Evolutionary conservation across 2,888 invertebrate genomes (phyloP).

Genomic region (Drosophila lutescens): DNA sequence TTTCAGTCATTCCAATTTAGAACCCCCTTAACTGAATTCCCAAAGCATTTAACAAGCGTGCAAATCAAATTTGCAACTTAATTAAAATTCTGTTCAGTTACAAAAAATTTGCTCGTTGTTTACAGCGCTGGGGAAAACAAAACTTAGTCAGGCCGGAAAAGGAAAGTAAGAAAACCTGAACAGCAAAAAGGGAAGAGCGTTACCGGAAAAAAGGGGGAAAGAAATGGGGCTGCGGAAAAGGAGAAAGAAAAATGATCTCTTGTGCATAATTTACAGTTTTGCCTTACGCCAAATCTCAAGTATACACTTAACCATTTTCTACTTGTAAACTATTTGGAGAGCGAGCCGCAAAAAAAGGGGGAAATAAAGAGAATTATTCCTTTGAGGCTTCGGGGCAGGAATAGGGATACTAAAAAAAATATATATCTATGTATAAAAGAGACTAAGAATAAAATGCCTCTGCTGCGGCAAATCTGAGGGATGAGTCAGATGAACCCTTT

Average conservation of each 20-base stretch:
- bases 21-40: constrained; percentile 11
- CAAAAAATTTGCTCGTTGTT: constrained; percentile 51
- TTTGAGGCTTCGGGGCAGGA: constrained; percentile 60
- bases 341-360: constrained; percentile 42
- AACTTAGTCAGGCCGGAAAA: constrained; percentile 25
- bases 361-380: constrained; percentile 64
- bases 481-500: constrained; percentile 60
- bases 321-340: constrained; percentile 70
- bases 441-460: constrained; percentile 64
- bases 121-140: constrained; percentile 26
- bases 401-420: constrained; percentile 42
- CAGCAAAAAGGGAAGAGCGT: constrained; percentile 10
- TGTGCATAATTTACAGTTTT: constrained; percentile 80
- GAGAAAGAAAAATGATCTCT: constrained; percentile 77
- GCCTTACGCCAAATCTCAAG: constrained; percentile 76
- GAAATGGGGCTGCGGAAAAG: constrained; percentile 12
- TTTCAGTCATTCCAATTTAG: constrained; percentile 9
- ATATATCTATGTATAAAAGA: constrained; percentile 35
- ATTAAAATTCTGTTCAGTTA: constrained; percentile 67
- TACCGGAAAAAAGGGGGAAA: constrained; percentile 7
- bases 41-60: constrained; percentile 61
- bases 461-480: constrained; percentile 66
- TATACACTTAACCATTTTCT: constrained; percentile 76
- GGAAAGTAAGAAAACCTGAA: constrained; percentile 35
- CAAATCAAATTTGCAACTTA: constrained; percentile 75